Evolutionary conservation across 2,888 invertebrate species (phyloP).

Genomic region (Rhogogaster chlorosoma): DNA sequence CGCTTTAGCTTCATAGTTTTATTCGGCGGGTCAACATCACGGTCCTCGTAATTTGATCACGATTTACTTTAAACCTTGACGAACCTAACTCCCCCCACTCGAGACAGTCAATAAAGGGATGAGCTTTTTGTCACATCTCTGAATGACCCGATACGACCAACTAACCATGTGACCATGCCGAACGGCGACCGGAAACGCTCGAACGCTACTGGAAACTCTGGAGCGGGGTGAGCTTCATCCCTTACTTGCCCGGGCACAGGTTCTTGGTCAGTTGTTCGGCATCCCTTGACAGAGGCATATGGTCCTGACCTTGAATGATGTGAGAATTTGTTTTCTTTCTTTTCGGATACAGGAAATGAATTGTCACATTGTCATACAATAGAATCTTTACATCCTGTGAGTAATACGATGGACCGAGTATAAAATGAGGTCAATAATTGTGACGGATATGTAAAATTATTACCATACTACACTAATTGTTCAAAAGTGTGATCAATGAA

Average conservation of each 20-base stretch:
- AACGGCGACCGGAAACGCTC: not conserved
- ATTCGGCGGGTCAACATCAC: not conserved
- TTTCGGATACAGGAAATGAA: not conserved
- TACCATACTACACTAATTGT: not conserved
- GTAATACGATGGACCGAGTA: not conserved
- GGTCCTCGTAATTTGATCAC: not conserved
- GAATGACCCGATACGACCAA: not conserved
- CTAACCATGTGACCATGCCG: not conserved
- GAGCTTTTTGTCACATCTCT: not conserved
- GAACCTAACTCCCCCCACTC: not conserved
- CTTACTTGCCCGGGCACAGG: not conserved
- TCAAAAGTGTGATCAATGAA: not conserved
- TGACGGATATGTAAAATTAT: not conserved
- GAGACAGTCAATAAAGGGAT: not conserved
- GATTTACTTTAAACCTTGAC: not conserved
- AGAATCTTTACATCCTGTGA: not conserved
- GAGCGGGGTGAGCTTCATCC: constrained; percentile 2
- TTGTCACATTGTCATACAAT: not conserved
- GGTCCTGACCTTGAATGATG: not conserved
- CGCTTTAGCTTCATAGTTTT: not conserved
- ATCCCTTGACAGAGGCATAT: not conserved
- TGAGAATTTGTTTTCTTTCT: not conserved
- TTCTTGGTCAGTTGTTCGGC: not conserved
- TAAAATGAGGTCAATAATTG: not conserved
- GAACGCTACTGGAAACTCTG: not conserved